Conservation (phyloP, 2,113 vertebrate genomes). For the Xiphophorus couchianus region DNA sequence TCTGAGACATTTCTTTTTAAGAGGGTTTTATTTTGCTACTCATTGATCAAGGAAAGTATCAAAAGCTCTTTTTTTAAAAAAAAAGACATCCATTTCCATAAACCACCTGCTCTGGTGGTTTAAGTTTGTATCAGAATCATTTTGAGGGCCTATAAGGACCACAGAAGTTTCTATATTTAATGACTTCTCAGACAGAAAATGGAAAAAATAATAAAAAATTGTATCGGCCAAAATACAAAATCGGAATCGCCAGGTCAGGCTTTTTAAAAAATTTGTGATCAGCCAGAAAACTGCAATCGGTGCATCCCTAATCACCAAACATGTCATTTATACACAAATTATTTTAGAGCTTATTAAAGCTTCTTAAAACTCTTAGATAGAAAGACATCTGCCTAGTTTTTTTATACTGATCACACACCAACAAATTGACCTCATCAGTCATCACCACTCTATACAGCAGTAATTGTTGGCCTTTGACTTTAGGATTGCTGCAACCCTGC, state of each 20-base stretch:
- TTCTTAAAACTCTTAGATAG: background rate
- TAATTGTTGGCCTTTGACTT: background rate
- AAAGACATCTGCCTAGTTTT: background rate
- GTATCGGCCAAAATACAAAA: too few relatives aligned
- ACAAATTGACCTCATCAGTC: too few relatives aligned
- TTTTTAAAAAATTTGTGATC: too few relatives aligned
- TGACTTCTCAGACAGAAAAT: too few relatives aligned
- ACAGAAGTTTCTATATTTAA: too few relatives aligned
- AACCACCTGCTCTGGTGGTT: background rate
- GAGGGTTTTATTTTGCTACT: background rate
- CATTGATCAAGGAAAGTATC: background rate
- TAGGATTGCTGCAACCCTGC: slow-evolving; percentile 18
- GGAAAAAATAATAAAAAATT: too few relatives aligned
- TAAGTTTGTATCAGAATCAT: background rate
- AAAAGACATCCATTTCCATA: background rate
- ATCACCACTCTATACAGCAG: background rate
- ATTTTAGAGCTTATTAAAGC: slow-evolving; percentile 2
- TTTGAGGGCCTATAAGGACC: background rate
- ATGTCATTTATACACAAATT: slow-evolving; percentile 2
- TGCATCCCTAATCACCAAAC: background rate
- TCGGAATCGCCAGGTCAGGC: too few relatives aligned
- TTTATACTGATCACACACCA: background rate
- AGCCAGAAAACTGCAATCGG: too few relatives aligned
- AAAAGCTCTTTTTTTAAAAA: too few relatives aligned
- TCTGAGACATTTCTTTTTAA: background rate